Evolutionary conservation across 2,888 invertebrate genomes (phyloP).

Genomic region (Oxyteleia sp.): DNA sequence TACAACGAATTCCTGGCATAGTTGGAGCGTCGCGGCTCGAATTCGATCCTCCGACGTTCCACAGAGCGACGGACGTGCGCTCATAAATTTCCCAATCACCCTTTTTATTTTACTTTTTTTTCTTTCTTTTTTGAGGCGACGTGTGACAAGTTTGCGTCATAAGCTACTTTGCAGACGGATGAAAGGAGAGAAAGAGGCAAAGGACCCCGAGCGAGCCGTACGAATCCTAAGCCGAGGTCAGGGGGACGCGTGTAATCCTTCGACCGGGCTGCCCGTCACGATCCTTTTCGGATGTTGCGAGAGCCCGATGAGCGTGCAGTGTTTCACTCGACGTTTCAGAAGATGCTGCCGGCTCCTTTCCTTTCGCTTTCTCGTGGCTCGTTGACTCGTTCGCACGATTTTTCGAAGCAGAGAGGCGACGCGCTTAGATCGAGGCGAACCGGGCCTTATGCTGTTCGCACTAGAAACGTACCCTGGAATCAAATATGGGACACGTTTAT

Average conservation of each 20-base stretch:
- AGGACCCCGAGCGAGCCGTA: constrained; percentile 70
- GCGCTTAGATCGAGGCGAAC: too few relatives aligned
- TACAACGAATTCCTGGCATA: constrained; percentile 69
- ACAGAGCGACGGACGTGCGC: constrained; percentile 4
- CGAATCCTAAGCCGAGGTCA: constrained; percentile 76
- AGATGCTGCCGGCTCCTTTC: constrained; percentile 16
- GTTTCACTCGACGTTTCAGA: constrained; percentile 26
- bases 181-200: constrained; percentile 53
- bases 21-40: constrained; percentile 33
- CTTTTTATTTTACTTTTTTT: too few relatives aligned
- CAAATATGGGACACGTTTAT: constrained; percentile 5
- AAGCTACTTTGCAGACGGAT: constrained; percentile 64
- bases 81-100: constrained; percentile 35
- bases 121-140: constrained; percentile 22
- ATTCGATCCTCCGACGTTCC: constrained; percentile 26
- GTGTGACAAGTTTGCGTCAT: constrained; percentile 65
- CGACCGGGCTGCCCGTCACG: constrained; percentile 82
- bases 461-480: too few relatives aligned
- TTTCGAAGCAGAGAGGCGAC: too few relatives aligned
- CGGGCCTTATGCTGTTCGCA: too few relatives aligned
- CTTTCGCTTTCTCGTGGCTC: constrained; percentile 33
- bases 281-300: constrained; percentile 79
- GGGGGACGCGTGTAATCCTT: constrained; percentile 84
- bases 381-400: constrained; percentile 12
- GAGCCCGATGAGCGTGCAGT: constrained; percentile 45